Conservation (phyloP, 2,797 vertebrate genomes). For the Loris lydekkerianus region DNA sequence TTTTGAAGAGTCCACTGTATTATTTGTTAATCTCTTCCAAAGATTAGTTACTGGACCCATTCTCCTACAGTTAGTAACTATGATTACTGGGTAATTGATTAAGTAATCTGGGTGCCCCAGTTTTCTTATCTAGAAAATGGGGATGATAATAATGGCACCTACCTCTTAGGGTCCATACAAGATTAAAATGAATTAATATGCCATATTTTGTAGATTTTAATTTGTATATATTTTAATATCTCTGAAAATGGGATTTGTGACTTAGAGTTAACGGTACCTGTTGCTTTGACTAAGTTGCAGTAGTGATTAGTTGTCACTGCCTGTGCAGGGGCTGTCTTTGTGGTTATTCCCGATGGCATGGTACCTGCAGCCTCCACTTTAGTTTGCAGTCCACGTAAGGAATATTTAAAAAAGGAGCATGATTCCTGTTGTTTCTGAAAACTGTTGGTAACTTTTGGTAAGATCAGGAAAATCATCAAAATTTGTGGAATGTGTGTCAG, state of each 20-base stretch:
- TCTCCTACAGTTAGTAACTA: neutral
- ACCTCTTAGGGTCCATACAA: neutral
- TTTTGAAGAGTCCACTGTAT: slow-evolving; percentile 1
- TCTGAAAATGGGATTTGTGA: slow-evolving; percentile 22
- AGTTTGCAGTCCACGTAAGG: neutral
- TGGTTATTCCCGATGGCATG: neutral
- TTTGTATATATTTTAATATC: neutral
- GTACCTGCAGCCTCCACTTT: neutral
- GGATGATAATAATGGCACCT: neutral
- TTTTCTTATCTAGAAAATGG: slow-evolving; percentile 39
- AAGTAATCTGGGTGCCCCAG: neutral
- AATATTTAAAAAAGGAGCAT: neutral
- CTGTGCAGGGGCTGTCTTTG: neutral
- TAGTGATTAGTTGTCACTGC: neutral
- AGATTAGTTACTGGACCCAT: neutral
- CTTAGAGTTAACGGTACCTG: neutral
- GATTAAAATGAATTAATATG: neutral
- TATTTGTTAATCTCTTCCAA: slow-evolving; percentile 16
- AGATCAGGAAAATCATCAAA: neutral
- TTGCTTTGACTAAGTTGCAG: neutral
- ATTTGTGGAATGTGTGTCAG: neutral
- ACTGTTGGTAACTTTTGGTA: neutral
- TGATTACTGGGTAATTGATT: no score
- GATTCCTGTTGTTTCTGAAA: neutral
- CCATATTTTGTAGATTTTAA: slow-evolving; percentile 15